Evolutionary conservation across 2,797 vertebrate species (phyloP), one percentile per base, ranked within the genome.

Genomic region (Acropternis orthonyx): DNA sequence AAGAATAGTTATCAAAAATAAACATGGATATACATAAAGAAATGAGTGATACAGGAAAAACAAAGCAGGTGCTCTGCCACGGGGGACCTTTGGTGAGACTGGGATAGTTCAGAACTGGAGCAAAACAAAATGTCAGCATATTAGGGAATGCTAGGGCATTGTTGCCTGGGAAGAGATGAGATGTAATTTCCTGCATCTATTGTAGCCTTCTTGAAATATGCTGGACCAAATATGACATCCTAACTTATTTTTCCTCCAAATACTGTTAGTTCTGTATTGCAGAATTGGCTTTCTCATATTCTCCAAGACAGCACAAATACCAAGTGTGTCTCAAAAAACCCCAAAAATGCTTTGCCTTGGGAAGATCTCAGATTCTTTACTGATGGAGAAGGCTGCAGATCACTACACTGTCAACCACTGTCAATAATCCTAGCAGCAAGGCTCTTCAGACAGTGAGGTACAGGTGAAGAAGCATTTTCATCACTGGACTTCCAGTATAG

Each of bases 131-230:
- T 8, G 12, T 32, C 16, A 27, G 7, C 14, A 22, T 5, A 22
- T 14, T 41, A 49, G 26, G 10, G 8, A 20, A 34, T 67, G 2
- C 19, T 62, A 32, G 9, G 9, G 6, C 4, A 44, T 30, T 0
- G 0, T 30, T 69, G 15, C 7, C 19, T 18, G 34, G 8, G 14
- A 59, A 75, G 34, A 54, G 3, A 15, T 48, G 8, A 27, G 8
- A 13, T 1, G 14, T 43, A 59, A 52, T 86, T 80, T 80, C 37
- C 19, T 59, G 27, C 17, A 49, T 34, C 6, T 67, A 0, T 18
- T 74, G 28, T 41, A 80, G 28, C 8, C 3, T 71, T 82, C 43
- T 55, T 80, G 85, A 89, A 88, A 8, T 28, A 17, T 23, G 0
- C 12, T 74, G 24, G 24, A 63, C 44, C n/a, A 74, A 76, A 74